Evolutionary conservation across 1,140 invertebrate species (phyloP).

Genomic region (Sinonovacula constricta): DNA sequence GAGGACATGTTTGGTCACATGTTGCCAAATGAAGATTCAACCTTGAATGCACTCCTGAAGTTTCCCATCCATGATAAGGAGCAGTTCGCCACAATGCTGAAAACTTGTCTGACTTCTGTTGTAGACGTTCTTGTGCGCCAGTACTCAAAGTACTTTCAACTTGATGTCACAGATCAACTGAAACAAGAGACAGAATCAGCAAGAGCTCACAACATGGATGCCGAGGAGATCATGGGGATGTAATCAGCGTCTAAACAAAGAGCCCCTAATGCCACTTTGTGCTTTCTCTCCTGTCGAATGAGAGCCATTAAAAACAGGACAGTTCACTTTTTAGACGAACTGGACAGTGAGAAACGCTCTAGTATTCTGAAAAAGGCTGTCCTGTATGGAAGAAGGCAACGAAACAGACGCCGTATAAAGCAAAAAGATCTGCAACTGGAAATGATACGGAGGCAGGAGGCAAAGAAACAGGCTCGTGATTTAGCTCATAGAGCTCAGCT

Average conservation of each 20-base stretch:
- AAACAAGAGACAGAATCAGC: constrained; percentile 34
- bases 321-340: constrained; percentile 21
- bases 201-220: too few relatives aligned
- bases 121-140: constrained; percentile 37
- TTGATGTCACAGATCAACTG: constrained; percentile 40
- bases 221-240: constrained; percentile 55
- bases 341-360: background rate
- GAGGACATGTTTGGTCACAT: constrained; percentile 24
- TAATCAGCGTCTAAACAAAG: constrained; percentile 32
- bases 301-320: constrained; percentile 47
- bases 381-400: background rate
- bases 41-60: background rate
- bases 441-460: too few relatives aligned
- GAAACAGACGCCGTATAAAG: background rate
- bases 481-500: too few relatives aligned
- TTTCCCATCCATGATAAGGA: background rate
- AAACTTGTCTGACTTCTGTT: background rate
- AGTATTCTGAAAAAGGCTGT: constrained; percentile 8
- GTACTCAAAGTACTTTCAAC: constrained; percentile 39
- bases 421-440: too few relatives aligned
- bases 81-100: constrained; percentile 25
- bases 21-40: background rate
- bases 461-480: too few relatives aligned
- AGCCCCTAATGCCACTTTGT: constrained; percentile 45
- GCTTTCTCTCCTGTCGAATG: constrained; percentile 40